phyloP scores from a whole-genome alignment of 2,888 invertebrate genomes.

The Chydorus sphaericus region DNA sequence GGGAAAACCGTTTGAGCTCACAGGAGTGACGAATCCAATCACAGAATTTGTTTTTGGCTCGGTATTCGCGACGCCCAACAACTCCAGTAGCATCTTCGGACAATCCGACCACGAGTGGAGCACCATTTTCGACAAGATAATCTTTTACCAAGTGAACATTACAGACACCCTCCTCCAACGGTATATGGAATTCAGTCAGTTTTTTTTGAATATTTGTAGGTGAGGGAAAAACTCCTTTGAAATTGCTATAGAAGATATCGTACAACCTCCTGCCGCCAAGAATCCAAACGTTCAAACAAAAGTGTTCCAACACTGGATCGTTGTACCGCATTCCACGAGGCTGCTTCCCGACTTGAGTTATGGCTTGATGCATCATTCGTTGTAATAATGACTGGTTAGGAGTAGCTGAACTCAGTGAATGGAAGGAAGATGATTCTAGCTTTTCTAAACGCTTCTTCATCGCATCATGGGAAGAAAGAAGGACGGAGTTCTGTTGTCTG shows the following conservation, averaged over 20 bases:
- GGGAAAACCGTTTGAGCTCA: no score
- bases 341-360: no score
- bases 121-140: neutral
- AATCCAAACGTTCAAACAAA: slow-evolving; percentile 4
- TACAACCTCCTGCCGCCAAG: neutral
- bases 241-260: neutral
- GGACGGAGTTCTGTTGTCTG: no score
- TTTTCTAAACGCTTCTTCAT: no score
- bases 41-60: neutral
- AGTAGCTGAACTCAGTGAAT: no score
- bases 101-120: neutral
- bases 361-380: no score
- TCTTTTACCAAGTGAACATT: neutral
- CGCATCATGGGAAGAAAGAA: no score
- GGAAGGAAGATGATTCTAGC: no score
- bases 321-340: no score
- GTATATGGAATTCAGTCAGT: neutral
- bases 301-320: neutral
- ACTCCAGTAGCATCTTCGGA: slow-evolving; percentile 8
- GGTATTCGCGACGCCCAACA: neutral
- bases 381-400: no score
- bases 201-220: neutral
- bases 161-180: neutral
- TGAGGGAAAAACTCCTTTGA: neutral
- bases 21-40: no score